Percentiles rank a stretch among this genome's conserved stretches.
Conservation (phyloP, 2,797 vertebrate species). For the Falco novaeseelandiae region DNA sequence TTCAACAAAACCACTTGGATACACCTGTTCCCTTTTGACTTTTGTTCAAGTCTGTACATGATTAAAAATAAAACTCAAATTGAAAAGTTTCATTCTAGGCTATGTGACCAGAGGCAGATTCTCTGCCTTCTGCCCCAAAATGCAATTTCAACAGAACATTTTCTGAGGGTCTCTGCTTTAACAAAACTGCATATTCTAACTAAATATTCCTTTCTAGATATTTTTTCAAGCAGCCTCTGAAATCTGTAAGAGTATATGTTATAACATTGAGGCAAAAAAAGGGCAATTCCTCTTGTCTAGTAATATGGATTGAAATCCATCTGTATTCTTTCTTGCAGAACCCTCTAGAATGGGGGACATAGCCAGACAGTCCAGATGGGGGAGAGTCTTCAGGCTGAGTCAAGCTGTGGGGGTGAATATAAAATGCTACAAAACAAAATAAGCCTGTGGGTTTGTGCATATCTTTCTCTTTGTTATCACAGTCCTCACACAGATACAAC, state of each 20-base stretch:
- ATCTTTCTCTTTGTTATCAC: not conserved
- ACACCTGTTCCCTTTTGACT: not conserved
- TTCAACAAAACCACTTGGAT: not conserved
- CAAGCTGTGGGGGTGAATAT: rapidly evolving
- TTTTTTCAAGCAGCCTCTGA: not conserved
- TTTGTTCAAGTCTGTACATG: not conserved
- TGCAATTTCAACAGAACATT: not conserved
- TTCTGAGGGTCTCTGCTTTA: not conserved
- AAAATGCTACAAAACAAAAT: not conserved
- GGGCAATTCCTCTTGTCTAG: not conserved
- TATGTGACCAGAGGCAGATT: not conserved
- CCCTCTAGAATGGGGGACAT: not conserved
- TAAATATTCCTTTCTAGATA: not conserved
- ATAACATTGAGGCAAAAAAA: not conserved
- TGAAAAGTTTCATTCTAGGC: not conserved
- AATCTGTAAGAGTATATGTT: not conserved
- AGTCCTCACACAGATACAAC: not conserved
- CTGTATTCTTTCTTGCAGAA: not conserved
- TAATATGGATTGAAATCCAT: not conserved
- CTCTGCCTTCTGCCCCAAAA: not conserved
- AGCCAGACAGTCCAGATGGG: not conserved
- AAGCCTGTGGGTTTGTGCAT: not conserved
- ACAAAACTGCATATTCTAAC: not conserved
- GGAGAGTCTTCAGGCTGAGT: not conserved
- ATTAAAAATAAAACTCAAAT: not conserved